Conservation (phyloP, 2,888 invertebrate species). For the Arrhopalites spinosus region DNA sequence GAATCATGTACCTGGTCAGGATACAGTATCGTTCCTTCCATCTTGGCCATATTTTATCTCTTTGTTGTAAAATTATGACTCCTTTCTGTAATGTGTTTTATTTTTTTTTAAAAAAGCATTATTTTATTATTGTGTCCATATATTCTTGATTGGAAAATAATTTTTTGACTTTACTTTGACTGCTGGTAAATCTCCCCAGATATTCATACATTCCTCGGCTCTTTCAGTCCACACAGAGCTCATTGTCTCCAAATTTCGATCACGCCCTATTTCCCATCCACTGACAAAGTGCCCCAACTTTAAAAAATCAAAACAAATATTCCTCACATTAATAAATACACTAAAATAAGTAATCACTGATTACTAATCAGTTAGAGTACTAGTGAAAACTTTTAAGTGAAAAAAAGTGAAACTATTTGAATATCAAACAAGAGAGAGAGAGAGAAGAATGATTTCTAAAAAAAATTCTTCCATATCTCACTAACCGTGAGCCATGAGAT, state of each 20-base stretch:
- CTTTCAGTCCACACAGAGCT: slow-evolving; percentile 51
- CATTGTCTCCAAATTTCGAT: slow-evolving; percentile 40
- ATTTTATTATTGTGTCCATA: not conserved
- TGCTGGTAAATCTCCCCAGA: slow-evolving; percentile 61
- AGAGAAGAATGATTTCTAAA: too few species aligned
- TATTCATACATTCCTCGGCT: slow-evolving; percentile 46
- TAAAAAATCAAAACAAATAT: not conserved
- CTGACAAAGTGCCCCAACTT: slow-evolving; percentile 54
- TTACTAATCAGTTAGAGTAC: not conserved
- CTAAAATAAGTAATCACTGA: too few species aligned
- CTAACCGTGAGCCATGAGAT: too few species aligned
- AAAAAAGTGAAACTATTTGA: too few species aligned
- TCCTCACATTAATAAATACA: too few species aligned
- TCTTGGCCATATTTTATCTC: slow-evolving; percentile 68
- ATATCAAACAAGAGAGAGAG: too few species aligned
- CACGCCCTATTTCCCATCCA: slow-evolving; percentile 50
- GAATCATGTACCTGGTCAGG: slow-evolving; percentile 64
- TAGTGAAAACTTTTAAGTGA: not conserved
- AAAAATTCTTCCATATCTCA: too few species aligned
- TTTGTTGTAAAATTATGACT: slow-evolving; percentile 68
- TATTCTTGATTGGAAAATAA: not conserved
- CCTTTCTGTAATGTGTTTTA: slow-evolving; percentile 60
- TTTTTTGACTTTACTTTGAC: slow-evolving; percentile 62
- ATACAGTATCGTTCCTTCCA: slow-evolving; percentile 73
- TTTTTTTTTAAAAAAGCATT: not conserved